Conservation (phyloP, 1,140 invertebrate genomes). For the Proctacanthus coquilletti region DNA sequence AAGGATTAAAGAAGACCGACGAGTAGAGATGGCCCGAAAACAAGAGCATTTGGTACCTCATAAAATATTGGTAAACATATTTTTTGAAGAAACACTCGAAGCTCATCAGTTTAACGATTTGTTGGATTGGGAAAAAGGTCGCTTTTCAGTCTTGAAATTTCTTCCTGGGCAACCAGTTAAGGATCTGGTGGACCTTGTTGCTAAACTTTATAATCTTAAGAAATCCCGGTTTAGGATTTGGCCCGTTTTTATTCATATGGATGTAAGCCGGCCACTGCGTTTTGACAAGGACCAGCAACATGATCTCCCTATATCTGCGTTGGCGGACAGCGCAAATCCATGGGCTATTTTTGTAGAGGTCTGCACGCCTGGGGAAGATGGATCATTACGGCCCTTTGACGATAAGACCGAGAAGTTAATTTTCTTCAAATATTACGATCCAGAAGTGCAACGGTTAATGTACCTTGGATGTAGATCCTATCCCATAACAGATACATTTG, state of each 20-base stretch:
- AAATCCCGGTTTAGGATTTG: constrained; percentile 78
- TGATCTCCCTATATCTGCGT: constrained; percentile 59
- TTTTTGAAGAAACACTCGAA: constrained; percentile 53
- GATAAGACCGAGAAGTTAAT: constrained; percentile 86
- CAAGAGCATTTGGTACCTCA: constrained; percentile 94
- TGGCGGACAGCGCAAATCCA: constrained; percentile 69
- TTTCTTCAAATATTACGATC: constrained; percentile 95
- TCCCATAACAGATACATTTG: constrained; percentile 69
- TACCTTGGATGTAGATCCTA: constrained; percentile 78
- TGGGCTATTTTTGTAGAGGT: constrained; percentile 92
- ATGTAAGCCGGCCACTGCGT: constrained; percentile 20
- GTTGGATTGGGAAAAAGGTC: constrained; percentile 80
- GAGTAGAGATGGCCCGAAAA: constrained; percentile 77
- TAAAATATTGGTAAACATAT: constrained; percentile 76
- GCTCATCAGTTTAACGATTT: constrained; percentile 93
- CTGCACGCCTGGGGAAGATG: constrained; percentile 63
- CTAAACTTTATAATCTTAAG: constrained; percentile 77
- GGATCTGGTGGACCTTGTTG: constrained; percentile 71
- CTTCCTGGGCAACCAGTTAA: constrained; percentile 71
- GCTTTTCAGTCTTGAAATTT: constrained; percentile 74
- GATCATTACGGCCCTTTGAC: constrained; percentile 69
- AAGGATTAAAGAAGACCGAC: constrained; percentile 83
- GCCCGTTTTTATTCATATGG: too few relatives aligned
- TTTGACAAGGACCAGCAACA: constrained; percentile 72
- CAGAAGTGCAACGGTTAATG: constrained; percentile 77